Evolutionary conservation across 2,888 invertebrate genomes (phyloP).

Genomic region (Acanthopleura granulata): DNA sequence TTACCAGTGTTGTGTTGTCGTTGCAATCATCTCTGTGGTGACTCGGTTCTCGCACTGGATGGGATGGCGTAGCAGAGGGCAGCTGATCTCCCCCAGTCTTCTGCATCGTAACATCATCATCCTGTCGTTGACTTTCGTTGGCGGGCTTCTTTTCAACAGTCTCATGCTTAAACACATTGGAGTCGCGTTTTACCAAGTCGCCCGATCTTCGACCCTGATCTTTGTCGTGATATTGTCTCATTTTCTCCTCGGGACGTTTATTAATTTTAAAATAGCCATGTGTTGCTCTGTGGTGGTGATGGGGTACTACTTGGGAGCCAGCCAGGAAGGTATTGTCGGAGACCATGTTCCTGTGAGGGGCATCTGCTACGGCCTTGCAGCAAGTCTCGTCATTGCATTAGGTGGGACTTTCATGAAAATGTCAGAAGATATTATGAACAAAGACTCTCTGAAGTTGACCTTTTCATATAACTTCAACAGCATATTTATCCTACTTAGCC

Average conservation of each 20-base stretch:
- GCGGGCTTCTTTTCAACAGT: slow-evolving; percentile 66
- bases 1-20: slow-evolving; percentile 63
- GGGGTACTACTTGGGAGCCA: slow-evolving; percentile 66
- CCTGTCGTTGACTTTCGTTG: slow-evolving; percentile 58
- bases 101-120: slow-evolving; percentile 50
- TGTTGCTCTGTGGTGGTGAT: slow-evolving; percentile 61
- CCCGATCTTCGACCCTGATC: slow-evolving; percentile 66
- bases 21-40: slow-evolving; percentile 34
- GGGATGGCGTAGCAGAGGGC: background rate
- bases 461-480: slow-evolving; percentile 64
- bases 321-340: slow-evolving; percentile 63
- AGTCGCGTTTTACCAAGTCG: slow-evolving; percentile 68
- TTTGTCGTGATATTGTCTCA: slow-evolving; percentile 65
- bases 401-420: slow-evolving; percentile 66
- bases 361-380: slow-evolving; percentile 63
- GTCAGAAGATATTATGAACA: slow-evolving; percentile 53
- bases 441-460: slow-evolving; percentile 60
- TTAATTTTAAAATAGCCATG: slow-evolving; percentile 45
- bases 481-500: slow-evolving; percentile 56
- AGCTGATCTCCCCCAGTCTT: background rate
- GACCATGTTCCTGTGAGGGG: slow-evolving; percentile 59
- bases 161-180: slow-evolving; percentile 67
- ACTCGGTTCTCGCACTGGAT: background rate
- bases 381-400: slow-evolving; percentile 65
- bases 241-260: slow-evolving; percentile 50